Evolutionary conservation across 1,140 invertebrate species (phyloP), one percentile per base, ranked within the genome.

Genomic region (Apis dorsata): DNA sequence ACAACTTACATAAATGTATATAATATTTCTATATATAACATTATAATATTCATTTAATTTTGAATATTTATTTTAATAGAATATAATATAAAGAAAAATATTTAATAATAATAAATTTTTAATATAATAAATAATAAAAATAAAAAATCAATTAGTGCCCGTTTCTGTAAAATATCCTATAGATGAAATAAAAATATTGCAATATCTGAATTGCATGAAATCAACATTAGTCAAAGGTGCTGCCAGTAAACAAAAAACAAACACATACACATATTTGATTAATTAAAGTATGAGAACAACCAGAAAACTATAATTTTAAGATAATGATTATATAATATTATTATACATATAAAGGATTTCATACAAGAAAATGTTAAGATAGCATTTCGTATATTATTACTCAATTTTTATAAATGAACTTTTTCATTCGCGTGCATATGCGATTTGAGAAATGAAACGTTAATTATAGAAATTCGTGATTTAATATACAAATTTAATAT

Each of bases 281-380:
- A 66, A 49, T 66, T 34, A 51, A 75, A 74, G 28, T 81, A 59
- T 81, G 4, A 70, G 63, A 68, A 28, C 76, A 79, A 83, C 74
- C 68, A 71, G 66, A 70, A 83, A 71, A 79, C 63, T 59, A 59
- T 83, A 49, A 79, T 65, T 79, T 63, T 83, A 57, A 71, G 51
- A 71, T 49, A 28, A 65, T 65, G 72, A 83, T 59, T 79, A 59
- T 78, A 28, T 83, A 78, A 57, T 62, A 78, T 60, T 83, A 83
- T 76, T 69, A 51, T 60, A 34, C 34, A 34, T 34, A 69, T 81
- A 77, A 63, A 81, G 72, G 28, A 81, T 75, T 12, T 66, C 34
- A 17, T 70, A 81, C 53, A 53, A 65, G 44, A 65, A 72, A 75
- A 81, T 66, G 73, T 75, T 81, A 65, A 66, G 66, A 44, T 66